Percentiles rank a stretch among this genome's conserved stretches.
Evolutionary conservation across 2,888 invertebrate genomes (phyloP).

Genomic region (Uropetala carovei): DNA sequence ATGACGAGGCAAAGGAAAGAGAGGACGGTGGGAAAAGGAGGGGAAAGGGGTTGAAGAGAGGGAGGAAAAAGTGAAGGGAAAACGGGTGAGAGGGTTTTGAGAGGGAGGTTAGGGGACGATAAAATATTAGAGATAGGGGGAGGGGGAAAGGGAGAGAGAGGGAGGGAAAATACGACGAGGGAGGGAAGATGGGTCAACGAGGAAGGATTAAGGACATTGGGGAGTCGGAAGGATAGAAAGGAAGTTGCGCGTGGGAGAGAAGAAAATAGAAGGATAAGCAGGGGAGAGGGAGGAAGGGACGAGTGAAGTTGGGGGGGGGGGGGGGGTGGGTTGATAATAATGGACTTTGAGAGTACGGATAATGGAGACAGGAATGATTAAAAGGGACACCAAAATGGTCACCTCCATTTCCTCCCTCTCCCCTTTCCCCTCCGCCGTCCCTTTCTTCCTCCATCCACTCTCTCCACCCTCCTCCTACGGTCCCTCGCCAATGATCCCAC

Average conservation of each 20-base stretch:
- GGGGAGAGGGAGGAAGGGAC: not conserved
- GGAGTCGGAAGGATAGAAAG: too few relatives aligned
- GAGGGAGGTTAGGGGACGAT: too few relatives aligned
- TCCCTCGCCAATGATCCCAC: not conserved
- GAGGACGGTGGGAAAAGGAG: too few relatives aligned
- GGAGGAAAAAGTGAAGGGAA: too few relatives aligned
- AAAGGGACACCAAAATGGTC: not conserved
- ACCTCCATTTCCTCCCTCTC: not conserved
- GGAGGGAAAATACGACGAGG: too few relatives aligned
- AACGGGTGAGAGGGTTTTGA: too few relatives aligned
- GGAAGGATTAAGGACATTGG: too few relatives aligned
- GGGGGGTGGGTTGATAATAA: not conserved
- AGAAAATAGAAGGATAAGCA: not conserved
- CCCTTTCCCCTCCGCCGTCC: not conserved
- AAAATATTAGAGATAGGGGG: too few relatives aligned
- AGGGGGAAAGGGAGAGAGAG: too few relatives aligned
- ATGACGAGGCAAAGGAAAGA: too few relatives aligned
- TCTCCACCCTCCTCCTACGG: not conserved
- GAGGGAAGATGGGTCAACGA: too few relatives aligned
- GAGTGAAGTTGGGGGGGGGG: not conserved
- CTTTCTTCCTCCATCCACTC: not conserved
- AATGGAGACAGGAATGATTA: not conserved
- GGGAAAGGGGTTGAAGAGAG: too few relatives aligned
- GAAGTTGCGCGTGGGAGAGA: not conserved
- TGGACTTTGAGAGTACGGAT: not conserved